Evolutionary conservation across 2,113 vertebrate genomes (phyloP).

Genomic region (Paradoxurus hermaphroditus): DNA sequence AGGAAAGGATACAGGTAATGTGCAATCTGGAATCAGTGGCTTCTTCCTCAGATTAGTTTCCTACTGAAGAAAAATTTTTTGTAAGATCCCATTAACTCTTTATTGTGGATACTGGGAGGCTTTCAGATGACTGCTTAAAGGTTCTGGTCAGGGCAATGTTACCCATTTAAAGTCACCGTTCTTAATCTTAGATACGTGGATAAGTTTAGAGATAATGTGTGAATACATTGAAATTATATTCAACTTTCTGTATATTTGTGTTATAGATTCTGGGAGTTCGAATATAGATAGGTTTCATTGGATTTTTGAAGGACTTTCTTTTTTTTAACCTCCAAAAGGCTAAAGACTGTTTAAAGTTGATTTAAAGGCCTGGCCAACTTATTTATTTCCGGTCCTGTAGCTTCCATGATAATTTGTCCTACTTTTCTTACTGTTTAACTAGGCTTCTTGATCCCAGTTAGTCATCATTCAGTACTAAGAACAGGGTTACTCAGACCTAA

Average conservation of each 20-base stretch:
- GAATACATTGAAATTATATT: background rate
- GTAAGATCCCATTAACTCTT: background rate
- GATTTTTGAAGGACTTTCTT: background rate
- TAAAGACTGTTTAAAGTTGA: background rate
- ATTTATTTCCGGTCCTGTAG: background rate
- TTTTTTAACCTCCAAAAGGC: background rate
- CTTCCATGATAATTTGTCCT: background rate
- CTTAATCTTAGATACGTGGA: background rate
- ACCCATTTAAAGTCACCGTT: background rate
- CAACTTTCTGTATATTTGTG: background rate
- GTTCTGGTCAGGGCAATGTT: background rate
- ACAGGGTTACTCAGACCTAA: background rate
- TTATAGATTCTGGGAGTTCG: conserved; percentile 8
- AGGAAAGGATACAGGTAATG: conserved; percentile 96
- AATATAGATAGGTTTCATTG: background rate
- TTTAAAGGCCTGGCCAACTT: background rate
- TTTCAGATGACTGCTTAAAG: conserved; percentile 2
- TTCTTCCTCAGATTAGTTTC: conserved; percentile 30
- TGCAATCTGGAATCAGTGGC: background rate
- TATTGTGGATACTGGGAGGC: background rate
- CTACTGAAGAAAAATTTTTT: background rate
- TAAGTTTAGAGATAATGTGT: background rate
- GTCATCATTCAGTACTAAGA: background rate
- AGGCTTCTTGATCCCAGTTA: background rate
- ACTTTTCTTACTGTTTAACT: background rate